Base-by-base conservation (phyloP, 1,140 invertebrate genomes). In the Zaprionus kolodkinae region DNA sequence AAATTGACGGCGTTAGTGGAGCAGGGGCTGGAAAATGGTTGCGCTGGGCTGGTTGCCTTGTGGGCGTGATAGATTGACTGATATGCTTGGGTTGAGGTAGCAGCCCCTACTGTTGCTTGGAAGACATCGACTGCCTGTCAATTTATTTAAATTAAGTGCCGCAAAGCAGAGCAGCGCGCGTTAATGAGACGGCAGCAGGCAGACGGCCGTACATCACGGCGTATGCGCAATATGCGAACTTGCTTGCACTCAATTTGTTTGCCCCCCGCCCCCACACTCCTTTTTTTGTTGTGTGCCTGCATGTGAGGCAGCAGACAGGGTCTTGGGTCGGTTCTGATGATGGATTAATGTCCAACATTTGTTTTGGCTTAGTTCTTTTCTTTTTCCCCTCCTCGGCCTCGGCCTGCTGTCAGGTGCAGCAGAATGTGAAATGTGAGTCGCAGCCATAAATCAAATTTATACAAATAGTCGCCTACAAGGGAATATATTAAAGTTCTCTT, bases 291-390 rank as follows among this genome's bases (percentile, higher is more conserved):
- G 6, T 35, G 10, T 35, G 33, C 10, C 78, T 82, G 67, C 82
- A 40, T 70, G 72, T 57, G 54, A 40, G 45, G 48, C 48, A 60
- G 27, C 11, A 45, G 1, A 40, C 36, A 21, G 59, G 54, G 35
- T 68, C 48, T 38, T 61, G 43, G 55, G 15, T 35, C 76, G 43
- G 55, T 15, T 35, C 76, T 76, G 78, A 71, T 82, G 80, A 83
- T 83, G 80, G 80, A 82, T 82, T 83, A 79, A 82, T 83, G 76
- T 65, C 66, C 60, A 17, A 65, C 72, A 82, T 79, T 82, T 82
- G 76, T 79, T 82, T 65, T 57, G 67, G 72, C 72, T 33, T 52
- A 21, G 13, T 43, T 25, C 17, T 45, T 77, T 60, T 55, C 15
- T 30, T 9, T 66, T 69, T 62, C 60, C 36, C 30, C 54, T n/a